These are phyloP conservation scores for Drosophila bifasciata DNA, from an alignment of 1,140 invertebrate species.

Conservation along the genomic window DNA sequence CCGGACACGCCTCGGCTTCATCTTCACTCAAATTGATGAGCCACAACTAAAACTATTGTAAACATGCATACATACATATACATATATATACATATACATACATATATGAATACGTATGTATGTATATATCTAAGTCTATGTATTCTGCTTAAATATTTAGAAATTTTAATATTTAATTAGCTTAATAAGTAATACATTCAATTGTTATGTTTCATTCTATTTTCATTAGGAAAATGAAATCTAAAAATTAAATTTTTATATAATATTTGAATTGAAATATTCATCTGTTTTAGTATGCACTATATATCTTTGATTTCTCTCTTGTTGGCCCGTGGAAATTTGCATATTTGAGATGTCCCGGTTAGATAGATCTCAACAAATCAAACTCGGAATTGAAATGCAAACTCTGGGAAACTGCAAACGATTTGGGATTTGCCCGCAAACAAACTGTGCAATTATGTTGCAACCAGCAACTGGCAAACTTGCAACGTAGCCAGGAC, in stretches of 20 bases:
- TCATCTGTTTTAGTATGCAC: slow-evolving; percentile 41
- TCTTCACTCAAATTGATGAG: slow-evolving; percentile 37
- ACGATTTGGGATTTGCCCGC: slow-evolving; percentile 20
- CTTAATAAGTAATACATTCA: no score
- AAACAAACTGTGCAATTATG: slow-evolving; percentile 21
- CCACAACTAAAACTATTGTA: not conserved
- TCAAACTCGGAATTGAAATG: slow-evolving; percentile 35
- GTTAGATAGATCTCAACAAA: slow-evolving; percentile 41
- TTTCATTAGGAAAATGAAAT: no score
- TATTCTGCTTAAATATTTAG: no score
- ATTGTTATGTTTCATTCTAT: no score
- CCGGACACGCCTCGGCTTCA: slow-evolving; percentile 30
- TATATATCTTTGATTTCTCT: slow-evolving; percentile 4
- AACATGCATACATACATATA: not conserved
- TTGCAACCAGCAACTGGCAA: slow-evolving; percentile 27
- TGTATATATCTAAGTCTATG: no score
- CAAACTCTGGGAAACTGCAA: not conserved
- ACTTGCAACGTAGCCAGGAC: not conserved
- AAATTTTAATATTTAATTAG: no score
- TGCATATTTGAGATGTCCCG: slow-evolving; percentile 32
- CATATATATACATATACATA: not conserved
- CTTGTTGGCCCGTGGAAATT: slow-evolving; percentile 40
- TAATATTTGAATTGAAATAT: no score
- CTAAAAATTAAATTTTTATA: no score
- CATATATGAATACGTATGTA: no score